These are phyloP conservation scores for Harpalus rubripes DNA, from an alignment of 2,888 invertebrate species.

Conservation along the genomic window DNA sequence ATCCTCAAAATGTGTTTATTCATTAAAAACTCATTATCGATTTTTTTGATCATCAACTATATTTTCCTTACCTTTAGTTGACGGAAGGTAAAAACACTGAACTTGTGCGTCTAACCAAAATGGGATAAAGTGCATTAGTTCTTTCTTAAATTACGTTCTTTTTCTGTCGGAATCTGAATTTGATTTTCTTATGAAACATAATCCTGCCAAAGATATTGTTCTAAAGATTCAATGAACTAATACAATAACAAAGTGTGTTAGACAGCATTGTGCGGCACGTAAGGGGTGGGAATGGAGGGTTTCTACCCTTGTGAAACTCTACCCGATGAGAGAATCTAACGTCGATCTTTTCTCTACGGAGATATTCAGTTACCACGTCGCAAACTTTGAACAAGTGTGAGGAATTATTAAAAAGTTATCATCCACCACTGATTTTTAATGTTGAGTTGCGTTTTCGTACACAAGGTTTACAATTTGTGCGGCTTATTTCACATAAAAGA, in stretches of 20 bases:
- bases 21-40: no score
- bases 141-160: not conserved
- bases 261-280: constrained; percentile 28
- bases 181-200: constrained; percentile 8
- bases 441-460: constrained; percentile 15
- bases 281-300: constrained; percentile 34
- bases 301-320: constrained; percentile 24
- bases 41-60: no score
- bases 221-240: constrained; percentile 20
- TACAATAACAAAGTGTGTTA: constrained; percentile 37
- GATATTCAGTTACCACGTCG: constrained; percentile 21
- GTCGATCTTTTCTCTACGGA: constrained; percentile 4
- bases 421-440: constrained; percentile 26
- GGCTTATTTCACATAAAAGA: not conserved
- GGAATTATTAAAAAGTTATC: constrained; percentile 39
- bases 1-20: no score
- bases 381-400: constrained; percentile 31
- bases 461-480: not conserved
- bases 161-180: not conserved
- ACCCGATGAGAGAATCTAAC: constrained; percentile 37
- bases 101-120: no score
- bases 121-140: not conserved
- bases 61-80: no score
- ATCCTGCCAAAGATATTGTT: constrained; percentile 19
- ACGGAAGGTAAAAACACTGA: no score